These are phyloP conservation scores for Pseudopleuronectes americanus DNA, from an alignment of 2,797 vertebrate genomes.

Conservation along the genomic window DNA sequence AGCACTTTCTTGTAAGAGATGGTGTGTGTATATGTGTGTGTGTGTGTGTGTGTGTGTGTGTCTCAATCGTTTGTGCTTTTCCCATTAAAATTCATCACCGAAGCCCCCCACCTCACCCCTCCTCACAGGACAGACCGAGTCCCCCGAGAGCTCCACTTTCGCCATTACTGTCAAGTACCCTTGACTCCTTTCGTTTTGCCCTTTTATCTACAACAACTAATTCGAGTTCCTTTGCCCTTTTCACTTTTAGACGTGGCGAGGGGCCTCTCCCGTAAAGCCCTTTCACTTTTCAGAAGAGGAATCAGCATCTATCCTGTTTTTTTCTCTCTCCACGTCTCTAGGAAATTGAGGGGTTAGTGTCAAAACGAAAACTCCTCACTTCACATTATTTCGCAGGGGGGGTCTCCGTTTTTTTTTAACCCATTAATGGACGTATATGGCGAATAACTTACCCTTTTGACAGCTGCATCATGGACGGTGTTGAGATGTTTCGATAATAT, in stretches of 20 bases:
- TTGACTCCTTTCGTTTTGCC: slow-evolving; percentile 98
- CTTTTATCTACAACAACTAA: slow-evolving; percentile 99
- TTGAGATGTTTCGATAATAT: slow-evolving; percentile 95
- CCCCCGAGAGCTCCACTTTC: slow-evolving; percentile 93
- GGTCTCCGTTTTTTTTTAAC: slow-evolving; percentile 72
- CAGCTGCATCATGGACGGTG: slow-evolving; percentile 91
- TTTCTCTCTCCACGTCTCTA: slow-evolving; percentile 46
- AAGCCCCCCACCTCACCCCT: slow-evolving; percentile 47
- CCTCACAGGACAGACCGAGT: slow-evolving; percentile 80
- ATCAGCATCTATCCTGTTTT: slow-evolving; percentile 75
- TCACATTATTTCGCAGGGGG: slow-evolving; percentile 90
- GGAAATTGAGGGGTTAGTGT: slow-evolving; percentile 95
- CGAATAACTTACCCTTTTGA: slow-evolving; percentile 92
- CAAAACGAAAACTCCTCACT: slow-evolving; percentile 94
- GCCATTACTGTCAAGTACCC: slow-evolving; percentile 99
- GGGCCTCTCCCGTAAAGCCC: slow-evolving; percentile 83
- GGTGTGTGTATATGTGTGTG: no score
- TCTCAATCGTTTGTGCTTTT: slow-evolving; percentile 79
- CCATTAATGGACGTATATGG: slow-evolving; percentile 88
- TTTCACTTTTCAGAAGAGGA: slow-evolving; percentile 77
- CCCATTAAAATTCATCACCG: slow-evolving; percentile 95
- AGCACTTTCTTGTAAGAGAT: slow-evolving; percentile 61
- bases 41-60: slow-evolving; percentile 33
- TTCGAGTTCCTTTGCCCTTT: slow-evolving; percentile 99
- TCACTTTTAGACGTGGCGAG: slow-evolving; percentile 93